Conservation (phyloP, 2,888 invertebrate genomes). For the Chymomyza caudatula region DNA sequence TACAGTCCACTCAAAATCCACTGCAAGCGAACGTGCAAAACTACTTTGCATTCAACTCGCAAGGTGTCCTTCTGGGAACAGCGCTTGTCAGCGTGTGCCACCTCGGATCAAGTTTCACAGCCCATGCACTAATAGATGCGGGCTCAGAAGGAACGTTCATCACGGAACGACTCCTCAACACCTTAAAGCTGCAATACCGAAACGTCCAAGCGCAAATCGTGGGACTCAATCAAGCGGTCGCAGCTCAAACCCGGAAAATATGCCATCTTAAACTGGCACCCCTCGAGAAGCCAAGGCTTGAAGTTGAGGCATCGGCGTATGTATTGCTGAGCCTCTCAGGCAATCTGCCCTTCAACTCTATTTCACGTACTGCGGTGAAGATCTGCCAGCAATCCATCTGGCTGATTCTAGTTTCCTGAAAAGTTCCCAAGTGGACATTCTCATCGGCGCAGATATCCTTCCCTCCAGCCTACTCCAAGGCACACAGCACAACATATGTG, state of each 20-base stretch:
- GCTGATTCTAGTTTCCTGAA: neutral
- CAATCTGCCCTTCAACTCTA: neutral
- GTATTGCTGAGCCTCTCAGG: neutral
- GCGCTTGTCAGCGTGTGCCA: neutral
- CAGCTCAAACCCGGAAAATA: neutral
- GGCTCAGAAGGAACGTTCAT: neutral
- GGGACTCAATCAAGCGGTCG: neutral
- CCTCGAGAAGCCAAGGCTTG: neutral
- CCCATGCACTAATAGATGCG: neutral
- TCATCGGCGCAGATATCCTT: neutral
- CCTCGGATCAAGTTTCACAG: neutral
- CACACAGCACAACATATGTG: too few species aligned
- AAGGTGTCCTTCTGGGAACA: neutral
- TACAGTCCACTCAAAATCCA: neutral
- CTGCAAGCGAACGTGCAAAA: neutral
- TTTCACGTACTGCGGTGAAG: neutral
- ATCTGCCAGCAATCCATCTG: too few species aligned
- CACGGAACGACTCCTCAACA: too few species aligned
- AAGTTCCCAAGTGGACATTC: neutral
- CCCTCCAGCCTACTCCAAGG: neutral
- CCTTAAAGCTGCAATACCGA: neutral
- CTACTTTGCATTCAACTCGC: neutral
- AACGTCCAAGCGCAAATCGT: neutral
- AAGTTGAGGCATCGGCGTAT: neutral
- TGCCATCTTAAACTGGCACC: neutral